Base-by-base conservation (phyloP, 2,888 invertebrate species). In the Sinhomidia bicolor region DNA sequence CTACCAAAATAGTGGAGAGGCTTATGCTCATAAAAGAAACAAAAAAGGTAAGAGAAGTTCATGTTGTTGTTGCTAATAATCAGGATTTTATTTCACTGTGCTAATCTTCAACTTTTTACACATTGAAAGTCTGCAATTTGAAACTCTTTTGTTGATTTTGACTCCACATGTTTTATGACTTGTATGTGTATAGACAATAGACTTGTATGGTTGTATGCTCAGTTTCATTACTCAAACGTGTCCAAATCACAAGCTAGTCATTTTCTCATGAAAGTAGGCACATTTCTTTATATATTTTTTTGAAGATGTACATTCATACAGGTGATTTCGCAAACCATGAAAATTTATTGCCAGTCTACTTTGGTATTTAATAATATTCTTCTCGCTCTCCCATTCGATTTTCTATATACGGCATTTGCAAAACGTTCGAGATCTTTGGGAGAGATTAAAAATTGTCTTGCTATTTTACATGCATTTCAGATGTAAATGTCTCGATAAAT, bases 41-140 rank as follows among this genome's bases (percentile, higher is more conserved):
- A 88, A 83, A 83, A 88, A 79, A 68, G 88, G 88, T 88, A 88
- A 88, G 82, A 74, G 74, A 47, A 51, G 29, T 54, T 65, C 85
- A 54, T 71, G 36, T 14, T 20, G n/a, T 47, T 68, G 20, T 74
- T 60, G n/a, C n/a, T 74, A 60, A 60, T 60, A 71, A 54, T 20
- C 51, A 23, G 44, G 44, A 12, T 44, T 41, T 44, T 71, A 71
- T 71, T 71, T 71, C 71, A 44, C 23, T 23, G 12, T 44, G 71
- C 23, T 71, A 23, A 54, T 78, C 78, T 54, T 12, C 14, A 51
- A 44, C 41, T 71, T 47, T 47, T 20, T 23, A 10, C 26, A 47
- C 26, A n/a, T n/a, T 47, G 10, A 74, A 78, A 54, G 57, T 57
- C 47, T 32, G 23, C 44, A 44, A 44, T 20, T 71, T 47, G 23